Evolutionary conservation across 1,140 invertebrate genomes (phyloP).

Genomic region (Megalonaias nervosa): DNA sequence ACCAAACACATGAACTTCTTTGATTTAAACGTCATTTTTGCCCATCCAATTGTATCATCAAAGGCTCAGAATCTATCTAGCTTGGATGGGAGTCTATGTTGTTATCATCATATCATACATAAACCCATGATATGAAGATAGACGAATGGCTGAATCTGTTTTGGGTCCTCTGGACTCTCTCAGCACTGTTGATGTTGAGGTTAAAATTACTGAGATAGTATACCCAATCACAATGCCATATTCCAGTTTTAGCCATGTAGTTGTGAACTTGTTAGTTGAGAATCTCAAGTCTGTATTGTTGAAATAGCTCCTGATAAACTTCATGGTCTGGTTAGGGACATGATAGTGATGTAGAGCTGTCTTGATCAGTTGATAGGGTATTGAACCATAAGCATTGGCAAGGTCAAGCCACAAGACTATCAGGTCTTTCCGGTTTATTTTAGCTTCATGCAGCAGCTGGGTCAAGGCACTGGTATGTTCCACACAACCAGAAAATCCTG

Average conservation of each 20-base stretch:
- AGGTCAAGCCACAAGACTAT: constrained; percentile 34
- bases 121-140: constrained; percentile 25
- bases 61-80: constrained; percentile 23
- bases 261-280: constrained; percentile 25
- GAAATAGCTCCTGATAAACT: background rate
- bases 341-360: constrained; percentile 14
- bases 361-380: background rate
- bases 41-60: background rate
- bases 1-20: constrained; percentile 7
- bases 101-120: constrained; percentile 33
- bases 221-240: constrained; percentile 22
- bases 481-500: constrained; percentile 23
- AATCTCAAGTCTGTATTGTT: constrained; percentile 18
- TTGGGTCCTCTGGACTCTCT: constrained; percentile 17
- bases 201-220: constrained; percentile 21
- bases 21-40: constrained; percentile 29
- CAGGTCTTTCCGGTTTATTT: background rate
- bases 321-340: constrained; percentile 7
- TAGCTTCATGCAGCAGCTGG: background rate
- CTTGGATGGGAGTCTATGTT: constrained; percentile 23
- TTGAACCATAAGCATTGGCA: constrained; percentile 15
- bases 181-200: constrained; percentile 12
- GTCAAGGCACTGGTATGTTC: constrained; percentile 22
- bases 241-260: constrained; percentile 27
- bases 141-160: constrained; percentile 3